Evolutionary conservation across 2,888 invertebrate species (phyloP), one percentile per base, ranked within the genome.

Genomic region (Monopis laevigella): DNA sequence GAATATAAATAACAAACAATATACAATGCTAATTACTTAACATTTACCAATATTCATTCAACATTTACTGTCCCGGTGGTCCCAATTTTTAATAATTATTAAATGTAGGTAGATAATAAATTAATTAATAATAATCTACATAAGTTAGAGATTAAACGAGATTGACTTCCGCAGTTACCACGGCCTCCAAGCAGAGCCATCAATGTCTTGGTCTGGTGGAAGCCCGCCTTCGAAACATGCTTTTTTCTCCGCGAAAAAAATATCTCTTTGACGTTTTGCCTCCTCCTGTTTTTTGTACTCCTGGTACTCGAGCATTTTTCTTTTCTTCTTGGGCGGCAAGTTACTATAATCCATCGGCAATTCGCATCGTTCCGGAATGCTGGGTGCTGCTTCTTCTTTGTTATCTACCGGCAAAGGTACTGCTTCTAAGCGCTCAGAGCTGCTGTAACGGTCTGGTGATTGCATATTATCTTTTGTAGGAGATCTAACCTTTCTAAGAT

Each of bases 321-420:
- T 75, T 65, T 80, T 80, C 72, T 80, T 80, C 68, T 80, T 80
- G 49, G 80, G 80, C 51, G 80, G 80, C 54, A 80, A 60, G 59
- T 78, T 80, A 60, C 67, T 78, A 67, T 80, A 80, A 66, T 80
- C 75, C 74, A 73, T 77, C 50, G 74, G 62, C 51, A 56, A 70
- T 69, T 77, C 73, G 68, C 75, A 73, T 38, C 65, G 73, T 68
- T 77, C 75, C 63, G 77, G 73, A 61, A 68, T 54, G 60, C 46
- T 62, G 51, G 55, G 48, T 48, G 53, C 49, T 50, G 56, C 56
- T 47, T 67, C 68, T 49, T 60, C 57, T 62, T 69, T 73, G 57
- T 56, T 63, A 51, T 65, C 68, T 32, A 50, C 47, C 43, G 46
- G 40, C 13, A 36, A 36, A 45, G 63, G 58, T 52, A 54, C 52